phyloP scores from a whole-genome alignment of 1,140 invertebrate species.

The Aradophagus sp. region DNA sequence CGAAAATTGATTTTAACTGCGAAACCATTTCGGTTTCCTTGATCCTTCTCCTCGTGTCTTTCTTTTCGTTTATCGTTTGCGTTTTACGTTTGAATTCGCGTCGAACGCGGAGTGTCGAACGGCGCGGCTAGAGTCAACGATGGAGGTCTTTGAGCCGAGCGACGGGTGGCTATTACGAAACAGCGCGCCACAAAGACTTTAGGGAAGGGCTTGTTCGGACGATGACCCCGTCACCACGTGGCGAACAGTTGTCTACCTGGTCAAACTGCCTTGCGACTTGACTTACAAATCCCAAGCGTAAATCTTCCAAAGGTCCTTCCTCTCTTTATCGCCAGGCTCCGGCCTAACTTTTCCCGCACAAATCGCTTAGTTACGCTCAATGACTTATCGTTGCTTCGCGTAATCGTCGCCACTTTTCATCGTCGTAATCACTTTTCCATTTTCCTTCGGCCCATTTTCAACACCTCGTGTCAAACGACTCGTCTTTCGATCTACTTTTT shows the following conservation, averaged over 20 bases:
- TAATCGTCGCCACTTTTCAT: conserved; percentile 3
- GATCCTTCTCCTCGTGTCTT: too few relatives aligned
- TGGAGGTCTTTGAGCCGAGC: conserved; percentile 55
- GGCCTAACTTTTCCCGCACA: conserved; percentile 15
- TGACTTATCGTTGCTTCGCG: conserved; percentile 7
- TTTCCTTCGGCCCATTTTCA: too few relatives aligned
- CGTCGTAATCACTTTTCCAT: too few relatives aligned
- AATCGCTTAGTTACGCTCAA: conserved; percentile 13
- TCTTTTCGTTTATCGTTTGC: too few relatives aligned
- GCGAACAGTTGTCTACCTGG: conserved; percentile 67
- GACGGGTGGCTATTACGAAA: conserved; percentile 58
- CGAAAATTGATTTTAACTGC: too few relatives aligned
- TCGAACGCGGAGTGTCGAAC: conserved; percentile 16
- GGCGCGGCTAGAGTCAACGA: conserved; percentile 43
- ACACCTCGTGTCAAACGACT: too few relatives aligned
- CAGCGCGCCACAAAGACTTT: conserved; percentile 59
- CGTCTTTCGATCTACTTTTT: too few relatives aligned
- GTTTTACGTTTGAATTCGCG: conserved; percentile 17
- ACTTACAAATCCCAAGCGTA: conserved; percentile 65
- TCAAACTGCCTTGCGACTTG: conserved; percentile 66
- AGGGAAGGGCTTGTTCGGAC: conserved; percentile 62
- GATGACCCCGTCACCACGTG: conserved; percentile 70
- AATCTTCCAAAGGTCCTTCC: conserved; percentile 57
- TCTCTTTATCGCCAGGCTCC: conserved; percentile 7
- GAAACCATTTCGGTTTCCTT: too few relatives aligned